Base-by-base conservation (phyloP, 2,113 vertebrate species). In the Sigmodon hispidus region DNA sequence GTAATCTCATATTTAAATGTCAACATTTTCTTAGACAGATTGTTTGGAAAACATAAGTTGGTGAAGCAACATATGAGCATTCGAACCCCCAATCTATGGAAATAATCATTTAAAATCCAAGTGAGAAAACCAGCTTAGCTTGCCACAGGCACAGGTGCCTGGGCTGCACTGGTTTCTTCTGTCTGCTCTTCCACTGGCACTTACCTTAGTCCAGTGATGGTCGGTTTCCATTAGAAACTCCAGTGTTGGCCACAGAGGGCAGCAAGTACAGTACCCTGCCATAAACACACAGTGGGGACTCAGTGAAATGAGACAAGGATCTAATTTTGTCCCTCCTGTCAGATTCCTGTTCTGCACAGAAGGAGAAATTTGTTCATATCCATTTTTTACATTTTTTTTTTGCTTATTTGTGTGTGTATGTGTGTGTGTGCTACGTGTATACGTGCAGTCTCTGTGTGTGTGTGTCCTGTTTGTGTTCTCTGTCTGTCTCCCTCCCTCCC, bases 1-100 rank as follows among this genome's bases (percentile, higher is more conserved):
- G 50, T 15, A 90, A 50, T 87, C 40, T 96, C 63, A 55, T 91
- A 43, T 45, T 76, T 70, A 93, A 95, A 80, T 17, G 63, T 34
- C 65, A 89, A 93, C 5, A 88, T 89, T 85, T 93, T 96, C 55
- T 93, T 76, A 94, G 86, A 21, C 22, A 94, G 48, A 83, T 91
- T 72, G 72, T 77, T 96, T 96, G 76, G 36, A 93, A 96, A 96
- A 57, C 17, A 63, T 45, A 79, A 79, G 43, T 87, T 10, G 61
- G 22, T 34, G 90, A 69, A 90, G 17, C 4, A 55, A 87, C 9
- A 5, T 22, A 67, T 80, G 26, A 29, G 11, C 17, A 65, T 45
- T 55, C 57, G 29, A 9, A 8, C 5, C 11, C 34, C 90, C 79
- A 77, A 95, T 76, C 50, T 50, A 29, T 59, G 76, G 31, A 85